Conservation (phyloP, 2,888 invertebrate genomes). For the Pachliopta kotzebuea region DNA sequence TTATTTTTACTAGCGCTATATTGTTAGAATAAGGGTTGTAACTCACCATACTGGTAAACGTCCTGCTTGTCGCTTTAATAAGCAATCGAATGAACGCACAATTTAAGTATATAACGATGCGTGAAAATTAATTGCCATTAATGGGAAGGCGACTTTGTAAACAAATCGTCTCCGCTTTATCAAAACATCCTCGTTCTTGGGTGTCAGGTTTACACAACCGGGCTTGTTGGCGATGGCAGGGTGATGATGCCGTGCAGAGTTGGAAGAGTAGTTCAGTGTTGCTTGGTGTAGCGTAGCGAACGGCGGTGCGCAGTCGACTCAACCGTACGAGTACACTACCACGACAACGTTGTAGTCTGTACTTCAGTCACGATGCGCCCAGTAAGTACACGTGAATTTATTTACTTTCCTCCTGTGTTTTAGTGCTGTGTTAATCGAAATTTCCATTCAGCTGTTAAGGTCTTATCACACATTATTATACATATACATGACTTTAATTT, state of each 20-base stretch:
- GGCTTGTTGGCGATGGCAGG: conserved; percentile 33
- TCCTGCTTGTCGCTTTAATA: background rate
- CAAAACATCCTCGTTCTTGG: conserved; percentile 37
- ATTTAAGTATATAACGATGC: conserved; percentile 18
- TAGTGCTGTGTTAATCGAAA: conserved; percentile 7
- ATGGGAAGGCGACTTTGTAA: conserved; percentile 38
- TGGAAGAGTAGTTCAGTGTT: conserved; percentile 33
- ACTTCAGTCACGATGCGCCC: conserved; percentile 59
- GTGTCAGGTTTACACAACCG: conserved; percentile 28
- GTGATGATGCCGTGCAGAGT: conserved; percentile 33
- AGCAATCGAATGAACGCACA: conserved; percentile 7
- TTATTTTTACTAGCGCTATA: no score
- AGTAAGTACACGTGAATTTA: conserved; percentile 63
- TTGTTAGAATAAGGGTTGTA: no score
- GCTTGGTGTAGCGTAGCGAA: conserved; percentile 38
- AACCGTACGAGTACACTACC: conserved; percentile 18
- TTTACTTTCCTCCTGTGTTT: conserved; percentile 7
- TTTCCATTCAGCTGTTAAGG: no score
- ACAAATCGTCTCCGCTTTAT: conserved; percentile 39
- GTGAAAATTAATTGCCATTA: conserved; percentile 31
- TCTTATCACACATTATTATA: no score
- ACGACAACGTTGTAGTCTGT: conserved; percentile 38
- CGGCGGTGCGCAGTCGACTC: conserved; percentile 32
- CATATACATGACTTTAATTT: background rate
- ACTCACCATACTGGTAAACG: no score